Conservation (phyloP, 2,797 vertebrate genomes). For the Erpetoichthys calabaricus region DNA sequence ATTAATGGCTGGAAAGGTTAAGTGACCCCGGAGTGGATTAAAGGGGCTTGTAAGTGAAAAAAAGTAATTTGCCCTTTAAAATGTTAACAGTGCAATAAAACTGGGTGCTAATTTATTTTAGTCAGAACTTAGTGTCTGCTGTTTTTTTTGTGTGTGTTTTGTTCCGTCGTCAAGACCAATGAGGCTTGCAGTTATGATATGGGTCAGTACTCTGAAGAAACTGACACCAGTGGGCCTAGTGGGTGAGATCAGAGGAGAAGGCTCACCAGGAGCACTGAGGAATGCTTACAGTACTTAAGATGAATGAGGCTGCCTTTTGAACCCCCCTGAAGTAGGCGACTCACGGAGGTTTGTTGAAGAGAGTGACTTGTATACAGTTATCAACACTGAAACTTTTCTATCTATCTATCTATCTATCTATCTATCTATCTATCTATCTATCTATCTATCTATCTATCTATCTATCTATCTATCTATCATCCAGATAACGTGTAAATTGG, state of each 20-base stretch:
- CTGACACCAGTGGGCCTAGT: neutral
- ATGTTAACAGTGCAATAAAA: slow-evolving; percentile 1
- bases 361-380: no score
- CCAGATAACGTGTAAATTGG: no score
- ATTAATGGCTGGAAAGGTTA: slow-evolving; percentile 1
- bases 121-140: neutral
- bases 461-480: no score
- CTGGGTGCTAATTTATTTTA: neutral
- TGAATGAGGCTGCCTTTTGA: no score
- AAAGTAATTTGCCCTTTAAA: slow-evolving; percentile 2
- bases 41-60: neutral
- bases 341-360: no score
- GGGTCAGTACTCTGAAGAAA: slow-evolving; percentile 1
- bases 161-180: neutral
- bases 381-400: no score
- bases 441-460: no score
- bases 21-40: neutral
- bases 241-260: slow-evolving; percentile 1
- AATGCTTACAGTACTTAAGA: no score
- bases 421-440: no score
- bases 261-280: no score
- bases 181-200: slow-evolving; percentile 1
- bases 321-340: no score
- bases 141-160: neutral
- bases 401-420: no score